Evolutionary conservation across 2,797 vertebrate genomes (phyloP).

Genomic region (Carapus acus): DNA sequence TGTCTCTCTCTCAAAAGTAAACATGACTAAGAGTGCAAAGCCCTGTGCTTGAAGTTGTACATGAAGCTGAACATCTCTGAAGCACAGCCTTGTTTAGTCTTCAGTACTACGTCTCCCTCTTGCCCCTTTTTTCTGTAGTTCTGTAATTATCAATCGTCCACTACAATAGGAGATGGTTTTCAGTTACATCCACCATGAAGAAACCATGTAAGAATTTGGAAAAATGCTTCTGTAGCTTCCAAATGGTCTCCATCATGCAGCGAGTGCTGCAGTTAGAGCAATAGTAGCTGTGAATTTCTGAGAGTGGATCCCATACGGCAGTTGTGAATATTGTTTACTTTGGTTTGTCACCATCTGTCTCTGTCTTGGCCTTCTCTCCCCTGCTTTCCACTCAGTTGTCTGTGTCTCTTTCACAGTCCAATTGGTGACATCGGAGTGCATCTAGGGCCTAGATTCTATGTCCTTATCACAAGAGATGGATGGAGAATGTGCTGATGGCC

Average conservation of each 20-base stretch:
- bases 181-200: neutral
- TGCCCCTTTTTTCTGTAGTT: too few relatives aligned
- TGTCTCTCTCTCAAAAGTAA: slow-evolving; percentile 37
- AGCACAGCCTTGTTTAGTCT: too few relatives aligned
- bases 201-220: slow-evolving; percentile 3
- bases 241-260: slow-evolving; percentile 5
- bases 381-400: neutral
- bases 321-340: slow-evolving; percentile 19
- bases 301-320: slow-evolving; percentile 7
- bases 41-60: too few relatives aligned
- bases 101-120: slow-evolving; percentile 2
- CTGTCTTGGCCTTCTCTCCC: neutral
- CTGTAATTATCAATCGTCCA: neutral
- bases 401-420: slow-evolving; percentile 35
- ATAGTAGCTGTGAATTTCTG: slow-evolving; percentile 1
- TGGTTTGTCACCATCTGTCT: slow-evolving; percentile 22
- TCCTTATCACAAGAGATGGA: slow-evolving; percentile 34
- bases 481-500: too few relatives aligned
- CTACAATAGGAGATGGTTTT: slow-evolving; percentile 3
- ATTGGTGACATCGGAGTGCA: slow-evolving; percentile 51
- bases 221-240: neutral
- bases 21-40: slow-evolving; percentile 37
- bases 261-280: slow-evolving; percentile 10
- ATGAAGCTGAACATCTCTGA: too few relatives aligned
- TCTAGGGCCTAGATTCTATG: slow-evolving; percentile 36